Conservation (phyloP, 2,797 vertebrate species). For the Myiothlypis chrysogaster region DNA sequence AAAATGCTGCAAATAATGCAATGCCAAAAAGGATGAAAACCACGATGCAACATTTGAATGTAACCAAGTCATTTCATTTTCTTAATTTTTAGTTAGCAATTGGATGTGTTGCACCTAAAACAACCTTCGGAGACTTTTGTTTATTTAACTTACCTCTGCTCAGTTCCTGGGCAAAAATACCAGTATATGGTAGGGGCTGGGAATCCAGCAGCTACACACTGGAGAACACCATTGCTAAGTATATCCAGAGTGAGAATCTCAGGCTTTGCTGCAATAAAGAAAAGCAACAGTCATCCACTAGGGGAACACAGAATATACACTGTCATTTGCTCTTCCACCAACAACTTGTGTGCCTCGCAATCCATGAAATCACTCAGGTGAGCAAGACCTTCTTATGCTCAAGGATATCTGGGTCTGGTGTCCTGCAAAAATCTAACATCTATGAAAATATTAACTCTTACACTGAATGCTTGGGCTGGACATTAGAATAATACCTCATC, state of each 20-base stretch:
- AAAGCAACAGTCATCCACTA: not conserved
- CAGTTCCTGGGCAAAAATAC: conserved; percentile 90
- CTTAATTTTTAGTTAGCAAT: not conserved
- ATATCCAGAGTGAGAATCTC: conserved; percentile 87
- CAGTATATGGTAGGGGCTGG: conserved; percentile 92
- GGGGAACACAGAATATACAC: not conserved
- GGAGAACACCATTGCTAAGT: conserved; percentile 86
- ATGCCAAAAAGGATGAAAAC: not conserved
- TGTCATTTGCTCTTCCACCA: not conserved
- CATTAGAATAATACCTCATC: not conserved
- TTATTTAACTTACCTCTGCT: conserved; percentile 83
- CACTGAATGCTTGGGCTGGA: not conserved
- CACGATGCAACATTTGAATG: not conserved
- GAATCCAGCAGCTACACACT: conserved; percentile 90
- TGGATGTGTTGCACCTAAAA: not conserved
- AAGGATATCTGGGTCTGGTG: not conserved
- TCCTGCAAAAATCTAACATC: not conserved
- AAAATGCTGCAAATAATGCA: not conserved
- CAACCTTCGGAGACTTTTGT: not conserved
- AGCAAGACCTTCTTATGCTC: not conserved
- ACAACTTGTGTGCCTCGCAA: not conserved
- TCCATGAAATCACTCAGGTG: not conserved
- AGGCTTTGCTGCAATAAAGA: conserved; percentile 85
- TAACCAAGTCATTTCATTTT: not conserved
- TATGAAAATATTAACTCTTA: not conserved